A percentile compares a stretch with the other conserved stretches of the same genome.
phyloP scores from a whole-genome alignment of 2,113 vertebrate species.

The Illadopsis cleaveri region DNA sequence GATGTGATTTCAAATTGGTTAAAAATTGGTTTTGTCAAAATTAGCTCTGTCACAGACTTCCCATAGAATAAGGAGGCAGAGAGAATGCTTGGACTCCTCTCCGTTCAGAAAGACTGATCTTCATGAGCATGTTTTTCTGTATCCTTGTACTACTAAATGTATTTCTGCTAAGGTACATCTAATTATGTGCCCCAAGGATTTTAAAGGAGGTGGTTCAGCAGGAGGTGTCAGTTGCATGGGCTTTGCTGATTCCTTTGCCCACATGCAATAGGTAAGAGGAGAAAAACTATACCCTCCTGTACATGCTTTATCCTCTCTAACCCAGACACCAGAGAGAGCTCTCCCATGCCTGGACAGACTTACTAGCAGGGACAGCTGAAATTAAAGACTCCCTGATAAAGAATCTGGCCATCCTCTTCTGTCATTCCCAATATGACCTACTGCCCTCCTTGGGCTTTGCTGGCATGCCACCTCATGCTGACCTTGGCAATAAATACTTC shows the following conservation, averaged over 20 bases:
- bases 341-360: not conserved
- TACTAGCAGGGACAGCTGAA: not conserved
- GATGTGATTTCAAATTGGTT: not conserved
- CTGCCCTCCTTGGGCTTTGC: not conserved
- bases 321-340: accelerated
- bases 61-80: not conserved
- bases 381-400: not conserved
- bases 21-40: not conserved
- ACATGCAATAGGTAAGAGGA: not conserved
- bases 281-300: not conserved
- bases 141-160: not conserved
- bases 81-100: not conserved
- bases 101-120: not conserved
- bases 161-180: not conserved
- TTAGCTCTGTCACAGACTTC: not conserved
- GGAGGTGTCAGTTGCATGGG: not conserved
- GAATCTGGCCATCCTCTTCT: not conserved
- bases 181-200: not conserved
- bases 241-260: not conserved
- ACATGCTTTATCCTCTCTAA: not conserved
- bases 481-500: not conserved
- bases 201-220: not conserved
- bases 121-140: not conserved
- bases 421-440: not conserved
- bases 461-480: not conserved